Evolutionary conservation across 2,888 invertebrate genomes (phyloP).

Genomic region (Caenorhabditis panamensis): DNA sequence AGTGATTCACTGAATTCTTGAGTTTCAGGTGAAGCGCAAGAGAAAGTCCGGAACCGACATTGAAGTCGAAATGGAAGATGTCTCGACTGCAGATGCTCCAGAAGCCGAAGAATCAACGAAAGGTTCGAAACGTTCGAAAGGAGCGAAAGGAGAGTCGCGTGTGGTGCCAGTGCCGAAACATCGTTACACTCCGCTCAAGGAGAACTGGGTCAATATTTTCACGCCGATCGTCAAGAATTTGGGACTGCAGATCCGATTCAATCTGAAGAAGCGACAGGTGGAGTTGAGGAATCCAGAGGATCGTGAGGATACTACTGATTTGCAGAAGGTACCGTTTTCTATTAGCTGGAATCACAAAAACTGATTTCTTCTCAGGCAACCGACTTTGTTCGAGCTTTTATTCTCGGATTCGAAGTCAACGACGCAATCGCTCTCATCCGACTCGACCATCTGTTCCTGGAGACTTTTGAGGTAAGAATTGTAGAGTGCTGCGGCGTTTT

Average conservation of each 20-base stretch:
- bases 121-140: constrained; percentile 65
- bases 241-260: constrained; percentile 91
- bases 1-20: background rate
- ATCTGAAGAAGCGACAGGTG: constrained; percentile 91
- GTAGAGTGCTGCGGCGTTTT: background rate
- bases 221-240: constrained; percentile 96
- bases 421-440: constrained; percentile 95
- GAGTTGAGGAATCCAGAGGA: constrained; percentile 87
- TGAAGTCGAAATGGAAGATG: constrained; percentile 71
- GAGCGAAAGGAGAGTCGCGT: constrained; percentile 72
- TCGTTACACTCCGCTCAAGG: constrained; percentile 93
- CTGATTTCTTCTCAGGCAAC: constrained; percentile 86
- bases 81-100: constrained; percentile 31
- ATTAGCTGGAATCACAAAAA: too few relatives aligned
- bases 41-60: constrained; percentile 57
- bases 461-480: constrained; percentile 90
- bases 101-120: constrained; percentile 27
- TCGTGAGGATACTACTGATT: constrained; percentile 88
- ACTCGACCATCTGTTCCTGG: constrained; percentile 96
- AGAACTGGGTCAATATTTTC: constrained; percentile 97
- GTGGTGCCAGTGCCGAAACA: constrained; percentile 90
- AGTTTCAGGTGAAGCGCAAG: constrained; percentile 70
- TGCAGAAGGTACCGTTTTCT: constrained; percentile 68
- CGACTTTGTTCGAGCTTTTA: constrained; percentile 97
- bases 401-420: constrained; percentile 92